Evolutionary conservation across 2,888 invertebrate species (phyloP).

Genomic region (Aphodius sticticus): DNA sequence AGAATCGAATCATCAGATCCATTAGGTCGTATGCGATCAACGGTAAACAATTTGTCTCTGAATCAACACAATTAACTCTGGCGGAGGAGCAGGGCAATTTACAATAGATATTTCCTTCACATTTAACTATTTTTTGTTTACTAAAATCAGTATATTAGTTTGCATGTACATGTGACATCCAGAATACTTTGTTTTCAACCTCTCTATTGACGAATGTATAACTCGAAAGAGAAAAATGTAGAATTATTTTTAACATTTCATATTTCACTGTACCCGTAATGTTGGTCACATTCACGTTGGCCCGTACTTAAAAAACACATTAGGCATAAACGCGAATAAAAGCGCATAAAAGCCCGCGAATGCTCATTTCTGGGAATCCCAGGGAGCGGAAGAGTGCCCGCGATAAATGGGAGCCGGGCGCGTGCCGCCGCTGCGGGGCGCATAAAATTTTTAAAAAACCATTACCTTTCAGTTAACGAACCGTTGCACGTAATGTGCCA

Average conservation of each 20-base stretch:
- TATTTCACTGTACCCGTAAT: not conserved
- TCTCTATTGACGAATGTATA: not conserved
- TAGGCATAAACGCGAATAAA: not conserved
- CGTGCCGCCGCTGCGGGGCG: slow-evolving; percentile 7
- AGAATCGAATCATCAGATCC: too few species aligned
- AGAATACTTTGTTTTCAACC: too few species aligned
- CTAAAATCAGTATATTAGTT: too few species aligned
- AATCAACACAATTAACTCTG: too few species aligned
- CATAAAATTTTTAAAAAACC: slow-evolving; percentile 15
- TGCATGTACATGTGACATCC: too few species aligned
- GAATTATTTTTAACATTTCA: not conserved
- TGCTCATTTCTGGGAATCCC: not conserved
- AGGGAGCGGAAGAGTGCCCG: not conserved
- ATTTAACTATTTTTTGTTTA: too few species aligned
- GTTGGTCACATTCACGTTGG: not conserved
- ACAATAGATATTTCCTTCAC: too few species aligned
- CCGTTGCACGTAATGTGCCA: slow-evolving; percentile 22
- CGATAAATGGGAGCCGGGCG: not conserved
- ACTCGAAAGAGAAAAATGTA: not conserved
- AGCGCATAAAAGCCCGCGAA: not conserved
- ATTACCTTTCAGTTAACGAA: slow-evolving; percentile 25
- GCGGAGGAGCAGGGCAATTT: too few species aligned
- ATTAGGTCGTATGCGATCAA: too few species aligned
- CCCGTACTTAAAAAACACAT: not conserved
- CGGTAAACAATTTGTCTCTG: too few species aligned